These are phyloP conservation scores for Pungitius pungitius DNA, from an alignment of 2,113 vertebrate genomes.

Conservation along the genomic window DNA sequence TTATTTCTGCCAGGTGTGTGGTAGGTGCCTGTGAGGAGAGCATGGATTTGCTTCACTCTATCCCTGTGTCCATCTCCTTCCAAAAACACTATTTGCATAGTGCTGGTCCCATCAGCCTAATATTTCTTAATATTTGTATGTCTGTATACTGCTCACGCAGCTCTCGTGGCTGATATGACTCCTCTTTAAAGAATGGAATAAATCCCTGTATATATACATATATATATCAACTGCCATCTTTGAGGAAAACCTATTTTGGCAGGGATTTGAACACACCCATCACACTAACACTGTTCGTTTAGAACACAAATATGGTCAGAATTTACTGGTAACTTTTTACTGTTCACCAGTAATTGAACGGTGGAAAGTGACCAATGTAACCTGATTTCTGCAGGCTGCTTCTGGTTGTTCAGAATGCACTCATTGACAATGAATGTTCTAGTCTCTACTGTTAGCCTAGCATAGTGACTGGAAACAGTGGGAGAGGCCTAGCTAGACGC, in stretches of 20 bases:
- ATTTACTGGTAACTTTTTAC: neutral
- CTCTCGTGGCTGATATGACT: neutral
- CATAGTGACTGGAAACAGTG: neutral
- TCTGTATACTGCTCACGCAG: neutral
- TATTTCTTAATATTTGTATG: too few relatives aligned
- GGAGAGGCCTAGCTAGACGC: neutral
- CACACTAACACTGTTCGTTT: neutral
- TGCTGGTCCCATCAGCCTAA: too few relatives aligned
- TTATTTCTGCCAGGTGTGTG: neutral
- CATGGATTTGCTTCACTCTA: too few relatives aligned
- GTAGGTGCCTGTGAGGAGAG: too few relatives aligned
- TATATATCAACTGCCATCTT: too few relatives aligned
- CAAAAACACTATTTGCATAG: too few relatives aligned
- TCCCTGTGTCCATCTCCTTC: too few relatives aligned
- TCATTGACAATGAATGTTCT: neutral
- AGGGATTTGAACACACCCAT: too few relatives aligned
- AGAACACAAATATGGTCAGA: neutral
- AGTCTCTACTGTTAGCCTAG: conserved; percentile 2
- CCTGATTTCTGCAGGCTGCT: neutral
- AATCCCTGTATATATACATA: too few relatives aligned
- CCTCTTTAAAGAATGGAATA: too few relatives aligned
- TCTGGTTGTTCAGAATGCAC: neutral
- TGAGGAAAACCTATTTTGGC: neutral
- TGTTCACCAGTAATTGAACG: neutral
- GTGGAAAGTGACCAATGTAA: neutral